Conservation (phyloP, 2,113 vertebrate genomes). For the Xenopus laevis region DNA sequence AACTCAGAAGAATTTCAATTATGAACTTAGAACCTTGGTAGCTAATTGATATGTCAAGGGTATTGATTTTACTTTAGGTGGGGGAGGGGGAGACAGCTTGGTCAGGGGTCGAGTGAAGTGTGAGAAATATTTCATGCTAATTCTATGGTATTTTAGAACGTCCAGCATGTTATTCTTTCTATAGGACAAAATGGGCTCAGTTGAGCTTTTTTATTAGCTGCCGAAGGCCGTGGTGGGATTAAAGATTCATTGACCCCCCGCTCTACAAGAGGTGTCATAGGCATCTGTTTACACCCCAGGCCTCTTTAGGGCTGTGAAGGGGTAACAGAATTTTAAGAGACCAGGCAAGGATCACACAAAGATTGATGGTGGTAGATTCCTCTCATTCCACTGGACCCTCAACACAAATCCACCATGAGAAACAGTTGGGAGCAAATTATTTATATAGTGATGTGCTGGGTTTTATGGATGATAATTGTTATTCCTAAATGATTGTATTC, state of each 20-base stretch:
- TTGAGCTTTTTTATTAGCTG: constrained; percentile 32
- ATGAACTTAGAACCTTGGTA: too few relatives aligned
- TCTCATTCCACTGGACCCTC: constrained; percentile 22
- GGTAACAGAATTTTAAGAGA: constrained; percentile 20
- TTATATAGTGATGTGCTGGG: constrained; percentile 14
- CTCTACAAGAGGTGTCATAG: constrained; percentile 26
- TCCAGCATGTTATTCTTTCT: neutral
- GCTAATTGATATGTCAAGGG: too few relatives aligned
- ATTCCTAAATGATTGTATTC: too few relatives aligned
- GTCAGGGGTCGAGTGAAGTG: too few relatives aligned
- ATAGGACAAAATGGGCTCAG: neutral
- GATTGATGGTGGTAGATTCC: constrained; percentile 6
- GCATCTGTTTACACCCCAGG: constrained; percentile 26
- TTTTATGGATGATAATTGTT: constrained; percentile 11
- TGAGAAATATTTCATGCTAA: neutral
- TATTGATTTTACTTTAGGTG: too few relatives aligned
- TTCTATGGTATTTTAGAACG: neutral
- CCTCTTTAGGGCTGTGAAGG: constrained; percentile 12
- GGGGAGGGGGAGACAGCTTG: too few relatives aligned
- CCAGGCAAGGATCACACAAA: too few relatives aligned
- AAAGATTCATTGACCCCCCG: constrained; percentile 28
- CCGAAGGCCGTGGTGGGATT: constrained; percentile 18
- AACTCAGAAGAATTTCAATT: too few relatives aligned
- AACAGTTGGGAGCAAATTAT: constrained; percentile 28
- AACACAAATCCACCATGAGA: constrained; percentile 1